Evolutionary conservation across 1,140 invertebrate species (phyloP), one percentile per base, ranked within the genome.

Genomic region (Calosoma granatense): DNA sequence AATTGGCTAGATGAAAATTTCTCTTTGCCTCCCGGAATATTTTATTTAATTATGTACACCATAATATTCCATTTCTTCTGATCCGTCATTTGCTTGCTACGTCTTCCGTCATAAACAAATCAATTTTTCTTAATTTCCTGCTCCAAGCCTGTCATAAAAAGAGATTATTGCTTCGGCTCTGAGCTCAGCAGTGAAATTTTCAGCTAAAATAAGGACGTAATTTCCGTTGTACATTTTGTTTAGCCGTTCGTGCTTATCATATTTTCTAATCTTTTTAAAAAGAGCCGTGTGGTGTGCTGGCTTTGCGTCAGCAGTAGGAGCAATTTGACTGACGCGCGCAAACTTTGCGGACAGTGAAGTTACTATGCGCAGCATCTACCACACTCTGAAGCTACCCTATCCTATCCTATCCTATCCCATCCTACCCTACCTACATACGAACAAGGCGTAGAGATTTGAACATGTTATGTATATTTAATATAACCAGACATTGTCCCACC

Each of bases 91-190:
- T 17, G 17, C 15, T 17, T 17, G 17, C 15, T 17, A 4, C 17
- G 4, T 47, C 17, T 9, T 17, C 17, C 41, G 6, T 12, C 9
- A 47, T 47, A 47, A 47, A 47, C 41, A 47, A 47, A 47, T 47
- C 41, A 47, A 47, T 47, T 47, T 47, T 47, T 17, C 41, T 47
- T 47, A 47, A 47, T 47, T 47, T 47, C 41, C 41, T 30, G 26
- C 14, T 4, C 26, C 26, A 14, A 30, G 26, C 6, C 26, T 47
- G 41, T 47, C 41, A 47, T 47, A 47, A 47, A 9, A 47, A 47
- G 41, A 47, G 41, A 47, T 47, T 47, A 47, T 47, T 17, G 17
- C 41, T 9, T 47, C 41, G 41, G 41, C 41, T 4, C 9, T 11
- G 17, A 9, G 41, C 15, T 47, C 3, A 17, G 41, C 41, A 47